Evolutionary conservation across 2,797 vertebrate species (phyloP).

Genomic region (Aulostomus chinensis): DNA sequence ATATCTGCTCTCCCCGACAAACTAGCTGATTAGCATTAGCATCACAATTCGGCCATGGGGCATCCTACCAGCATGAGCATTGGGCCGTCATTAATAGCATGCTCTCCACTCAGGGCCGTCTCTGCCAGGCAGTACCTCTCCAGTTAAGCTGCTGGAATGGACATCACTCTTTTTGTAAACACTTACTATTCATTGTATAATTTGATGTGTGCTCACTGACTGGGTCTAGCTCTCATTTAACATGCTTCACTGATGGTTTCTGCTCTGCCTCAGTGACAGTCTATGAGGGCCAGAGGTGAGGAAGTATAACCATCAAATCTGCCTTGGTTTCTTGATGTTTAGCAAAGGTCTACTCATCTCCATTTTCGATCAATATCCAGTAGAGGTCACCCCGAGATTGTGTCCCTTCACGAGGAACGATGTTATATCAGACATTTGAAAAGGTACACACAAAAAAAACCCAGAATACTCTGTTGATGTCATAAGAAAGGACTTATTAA

Average conservation of each 20-base stretch:
- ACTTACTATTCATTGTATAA: constrained; percentile 43
- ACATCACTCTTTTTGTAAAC: constrained; percentile 45
- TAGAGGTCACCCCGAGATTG: constrained; percentile 33
- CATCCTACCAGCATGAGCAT: constrained; percentile 54
- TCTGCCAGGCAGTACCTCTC: constrained; percentile 57
- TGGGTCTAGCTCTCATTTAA: constrained; percentile 30
- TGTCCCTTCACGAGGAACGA: no score
- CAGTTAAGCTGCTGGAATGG: constrained; percentile 41
- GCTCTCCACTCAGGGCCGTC: constrained; percentile 64
- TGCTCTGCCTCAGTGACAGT: constrained; percentile 19
- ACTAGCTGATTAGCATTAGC: constrained; percentile 59
- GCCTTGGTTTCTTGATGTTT: constrained; percentile 18
- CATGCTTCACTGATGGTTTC: constrained; percentile 23
- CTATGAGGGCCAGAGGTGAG: constrained; percentile 22
- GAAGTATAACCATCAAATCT: constrained; percentile 24
- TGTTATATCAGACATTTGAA: no score
- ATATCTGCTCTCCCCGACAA: constrained; percentile 52
- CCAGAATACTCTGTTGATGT: no score
- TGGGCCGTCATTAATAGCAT: constrained; percentile 62
- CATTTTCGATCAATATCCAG: constrained; percentile 23
- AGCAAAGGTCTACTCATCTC: constrained; percentile 25
- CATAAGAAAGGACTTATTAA: no score
- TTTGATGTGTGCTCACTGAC: constrained; percentile 38
- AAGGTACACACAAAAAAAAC: no score
- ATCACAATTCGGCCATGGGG: constrained; percentile 57